Percentiles rank a stretch among this genome's conserved stretches.
These are phyloP conservation scores for Apistogramma diplotaenia DNA, from an alignment of 2,113 vertebrate species.

Conservation along the genomic window DNA sequence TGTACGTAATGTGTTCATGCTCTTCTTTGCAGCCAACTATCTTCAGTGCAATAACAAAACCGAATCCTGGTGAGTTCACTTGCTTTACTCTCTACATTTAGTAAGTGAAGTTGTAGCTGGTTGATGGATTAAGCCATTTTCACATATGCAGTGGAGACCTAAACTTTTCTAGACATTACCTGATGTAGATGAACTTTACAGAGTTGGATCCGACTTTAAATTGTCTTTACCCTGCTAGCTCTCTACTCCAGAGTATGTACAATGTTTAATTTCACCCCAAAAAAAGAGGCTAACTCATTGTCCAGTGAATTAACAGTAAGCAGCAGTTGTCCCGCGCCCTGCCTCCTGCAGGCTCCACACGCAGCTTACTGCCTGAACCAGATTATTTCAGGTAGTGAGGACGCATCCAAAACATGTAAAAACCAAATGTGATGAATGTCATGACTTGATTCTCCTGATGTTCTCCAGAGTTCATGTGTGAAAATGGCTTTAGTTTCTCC, in stretches of 20 bases:
- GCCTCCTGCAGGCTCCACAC: neutral
- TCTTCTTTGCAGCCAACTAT: slow-evolving; percentile 60
- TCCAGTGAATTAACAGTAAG: neutral
- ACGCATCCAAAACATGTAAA: neutral
- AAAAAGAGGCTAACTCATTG: neutral
- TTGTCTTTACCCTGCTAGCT: neutral
- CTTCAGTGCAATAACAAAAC: slow-evolving; percentile 55
- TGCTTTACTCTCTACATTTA: neutral
- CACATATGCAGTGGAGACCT: neutral
- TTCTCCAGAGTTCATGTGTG: neutral
- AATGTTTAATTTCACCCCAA: neutral
- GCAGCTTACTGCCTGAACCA: neutral
- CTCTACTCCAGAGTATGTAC: neutral
- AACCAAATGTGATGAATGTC: neutral
- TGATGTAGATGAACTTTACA: neutral
- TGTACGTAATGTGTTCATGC: neutral
- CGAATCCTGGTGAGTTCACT: slow-evolving; percentile 55
- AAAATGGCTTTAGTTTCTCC: neutral
- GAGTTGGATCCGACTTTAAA: too few relatives aligned
- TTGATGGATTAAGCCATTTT: neutral
- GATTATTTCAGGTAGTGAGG: neutral
- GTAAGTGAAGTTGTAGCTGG: neutral
- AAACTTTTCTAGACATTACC: neutral
- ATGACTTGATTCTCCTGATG: neutral
- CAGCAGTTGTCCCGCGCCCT: neutral